These are phyloP conservation scores for Phalacrocorax carbo DNA, from an alignment of 2,113 vertebrate genomes.

Conservation along the genomic window DNA sequence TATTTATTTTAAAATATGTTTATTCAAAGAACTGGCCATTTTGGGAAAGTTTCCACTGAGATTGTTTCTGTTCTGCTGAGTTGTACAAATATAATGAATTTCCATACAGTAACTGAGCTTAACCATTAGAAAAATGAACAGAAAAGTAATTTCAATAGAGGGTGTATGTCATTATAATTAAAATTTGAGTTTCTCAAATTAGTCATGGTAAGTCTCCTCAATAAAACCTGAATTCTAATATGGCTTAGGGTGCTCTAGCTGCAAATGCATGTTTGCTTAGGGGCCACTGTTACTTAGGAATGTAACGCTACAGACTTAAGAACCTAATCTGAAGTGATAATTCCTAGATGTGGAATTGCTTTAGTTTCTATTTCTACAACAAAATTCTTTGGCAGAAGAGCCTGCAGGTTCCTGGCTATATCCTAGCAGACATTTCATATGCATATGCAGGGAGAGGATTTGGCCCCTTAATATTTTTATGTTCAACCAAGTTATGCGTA, in stretches of 20 bases:
- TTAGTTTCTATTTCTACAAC: not conserved
- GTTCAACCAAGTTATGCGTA: not conserved
- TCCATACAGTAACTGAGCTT: not conserved
- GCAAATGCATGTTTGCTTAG: not conserved
- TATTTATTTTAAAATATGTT: not conserved
- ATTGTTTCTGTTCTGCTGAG: not conserved
- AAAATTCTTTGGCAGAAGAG: not conserved
- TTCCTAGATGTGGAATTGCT: not conserved
- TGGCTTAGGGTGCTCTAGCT: not conserved
- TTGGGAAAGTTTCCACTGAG: not conserved
- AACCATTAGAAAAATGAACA: not conserved
- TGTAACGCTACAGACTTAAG: not conserved
- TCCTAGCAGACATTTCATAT: not conserved
- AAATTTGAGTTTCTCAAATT: slow-evolving; percentile 10
- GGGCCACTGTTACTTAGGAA: not conserved
- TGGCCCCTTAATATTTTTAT: not conserved
- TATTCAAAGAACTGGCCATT: not conserved
- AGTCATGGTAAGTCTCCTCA: not conserved
- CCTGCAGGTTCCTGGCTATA: not conserved
- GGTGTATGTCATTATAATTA: not conserved
- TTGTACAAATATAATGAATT: not conserved
- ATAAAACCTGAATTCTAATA: not conserved
- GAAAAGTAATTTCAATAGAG: not conserved
- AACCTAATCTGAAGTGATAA: not conserved
- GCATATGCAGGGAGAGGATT: not conserved